phyloP scores from a whole-genome alignment of 2,888 invertebrate genomes.

The Dolomedes plantarius region DNA sequence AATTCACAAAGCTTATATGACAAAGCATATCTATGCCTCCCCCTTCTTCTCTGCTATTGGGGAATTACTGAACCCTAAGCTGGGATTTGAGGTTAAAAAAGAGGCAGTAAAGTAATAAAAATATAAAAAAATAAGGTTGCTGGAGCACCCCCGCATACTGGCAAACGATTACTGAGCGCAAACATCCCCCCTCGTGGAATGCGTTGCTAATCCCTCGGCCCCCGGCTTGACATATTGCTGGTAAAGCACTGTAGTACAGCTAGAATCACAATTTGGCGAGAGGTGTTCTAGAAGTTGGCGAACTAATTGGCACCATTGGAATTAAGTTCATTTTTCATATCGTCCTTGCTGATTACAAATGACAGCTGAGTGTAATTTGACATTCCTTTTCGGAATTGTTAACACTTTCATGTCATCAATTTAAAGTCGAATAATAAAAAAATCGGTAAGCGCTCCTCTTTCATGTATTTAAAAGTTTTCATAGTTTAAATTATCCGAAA shows the following conservation, averaged over 20 bases:
- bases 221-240: constrained; percentile 30
- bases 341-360: no score
- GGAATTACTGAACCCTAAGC: constrained; percentile 46
- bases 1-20: constrained; percentile 36
- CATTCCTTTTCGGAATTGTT: no score
- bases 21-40: constrained; percentile 46
- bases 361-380: no score
- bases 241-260: constrained; percentile 11
- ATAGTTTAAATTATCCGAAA: no score
- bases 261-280: neutral
- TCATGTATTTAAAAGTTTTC: no score
- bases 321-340: no score
- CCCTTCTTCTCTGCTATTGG: constrained; percentile 21
- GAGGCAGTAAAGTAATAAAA: constrained; percentile 21
- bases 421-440: no score
- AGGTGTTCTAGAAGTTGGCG: neutral
- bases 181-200: constrained; percentile 35
- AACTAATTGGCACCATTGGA: neutral
- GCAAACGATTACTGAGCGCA: constrained; percentile 38
- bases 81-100: constrained; percentile 31
- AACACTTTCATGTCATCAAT: no score
- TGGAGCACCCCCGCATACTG: constrained; percentile 33
- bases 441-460: no score
- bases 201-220: constrained; percentile 26
- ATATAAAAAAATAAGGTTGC: constrained; percentile 23